phyloP scores from a whole-genome alignment of 2,797 vertebrate genomes.

The Synaphobranchus kaupii region DNA sequence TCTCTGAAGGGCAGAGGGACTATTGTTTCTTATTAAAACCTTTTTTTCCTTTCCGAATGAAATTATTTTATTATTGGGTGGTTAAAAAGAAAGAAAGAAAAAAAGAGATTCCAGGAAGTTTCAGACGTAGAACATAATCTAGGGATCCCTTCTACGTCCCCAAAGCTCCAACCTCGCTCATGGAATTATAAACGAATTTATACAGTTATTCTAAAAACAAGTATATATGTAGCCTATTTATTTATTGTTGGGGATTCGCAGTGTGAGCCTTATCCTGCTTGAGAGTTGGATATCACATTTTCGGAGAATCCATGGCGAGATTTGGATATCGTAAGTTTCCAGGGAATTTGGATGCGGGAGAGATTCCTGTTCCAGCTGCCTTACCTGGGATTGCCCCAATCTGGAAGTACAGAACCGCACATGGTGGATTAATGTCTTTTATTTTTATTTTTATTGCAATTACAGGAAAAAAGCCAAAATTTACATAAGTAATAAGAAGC shows the following conservation, averaged over 20 bases:
- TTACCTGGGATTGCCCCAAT: constrained; percentile 59
- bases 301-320: constrained; percentile 65
- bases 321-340: constrained; percentile 68
- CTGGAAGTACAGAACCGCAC: constrained; percentile 67
- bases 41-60: constrained; percentile 56
- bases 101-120: constrained; percentile 64
- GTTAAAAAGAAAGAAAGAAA: constrained; percentile 67
- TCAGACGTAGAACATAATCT: constrained; percentile 69
- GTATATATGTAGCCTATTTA: constrained; percentile 68
- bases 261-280: constrained; percentile 60
- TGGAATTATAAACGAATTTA: constrained; percentile 67
- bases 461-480: constrained; percentile 9
- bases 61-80: constrained; percentile 86
- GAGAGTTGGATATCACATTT: constrained; percentile 76
- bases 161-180: constrained; percentile 69
- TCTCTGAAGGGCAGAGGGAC: constrained; percentile 89
- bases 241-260: constrained; percentile 68
- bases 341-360: constrained; percentile 61
- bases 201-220: constrained; percentile 59
- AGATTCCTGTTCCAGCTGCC: constrained; percentile 35
- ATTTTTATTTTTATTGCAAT: constrained; percentile 13
- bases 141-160: constrained; percentile 75
- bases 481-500: constrained; percentile 24
- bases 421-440: constrained; percentile 61
- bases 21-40: constrained; percentile 71